These are phyloP conservation scores for Corythornis cristatus DNA, from an alignment of 2,113 vertebrate genomes.

Conservation along the genomic window DNA sequence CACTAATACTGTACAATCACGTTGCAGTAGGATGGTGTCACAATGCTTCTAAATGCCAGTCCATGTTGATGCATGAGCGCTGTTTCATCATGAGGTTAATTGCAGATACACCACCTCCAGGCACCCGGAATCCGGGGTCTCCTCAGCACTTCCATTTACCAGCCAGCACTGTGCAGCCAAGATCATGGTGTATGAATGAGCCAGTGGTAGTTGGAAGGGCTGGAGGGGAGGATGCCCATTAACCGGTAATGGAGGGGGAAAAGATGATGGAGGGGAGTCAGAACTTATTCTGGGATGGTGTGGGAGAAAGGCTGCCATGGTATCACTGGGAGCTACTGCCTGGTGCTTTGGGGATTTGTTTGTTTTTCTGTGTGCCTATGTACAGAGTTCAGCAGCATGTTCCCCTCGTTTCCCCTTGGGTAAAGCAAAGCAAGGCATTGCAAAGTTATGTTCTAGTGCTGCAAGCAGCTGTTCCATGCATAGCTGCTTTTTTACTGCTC, in stretches of 20 bases:
- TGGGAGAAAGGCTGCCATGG: neutral
- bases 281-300: neutral
- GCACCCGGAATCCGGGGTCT: neutral
- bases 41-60: fast-evolving
- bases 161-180: fast-evolving
- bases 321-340: neutral
- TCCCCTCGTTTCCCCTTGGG: neutral
- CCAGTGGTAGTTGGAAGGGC: neutral
- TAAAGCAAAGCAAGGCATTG: neutral
- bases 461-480: fast-evolving
- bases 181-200: neutral
- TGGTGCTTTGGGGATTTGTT: neutral
- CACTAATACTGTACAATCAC: fast-evolving
- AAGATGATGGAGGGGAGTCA: neutral
- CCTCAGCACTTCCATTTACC: neutral
- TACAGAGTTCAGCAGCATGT: neutral
- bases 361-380: neutral
- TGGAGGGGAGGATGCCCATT: neutral
- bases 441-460: neutral
- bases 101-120: neutral
- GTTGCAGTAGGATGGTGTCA: neutral
- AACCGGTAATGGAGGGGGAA: neutral
- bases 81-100: neutral
- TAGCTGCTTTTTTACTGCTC: neutral
- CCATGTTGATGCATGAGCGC: fast-evolving